Base-by-base conservation (phyloP, 2,888 invertebrate species). In the Chloroclystis v-ata region DNA sequence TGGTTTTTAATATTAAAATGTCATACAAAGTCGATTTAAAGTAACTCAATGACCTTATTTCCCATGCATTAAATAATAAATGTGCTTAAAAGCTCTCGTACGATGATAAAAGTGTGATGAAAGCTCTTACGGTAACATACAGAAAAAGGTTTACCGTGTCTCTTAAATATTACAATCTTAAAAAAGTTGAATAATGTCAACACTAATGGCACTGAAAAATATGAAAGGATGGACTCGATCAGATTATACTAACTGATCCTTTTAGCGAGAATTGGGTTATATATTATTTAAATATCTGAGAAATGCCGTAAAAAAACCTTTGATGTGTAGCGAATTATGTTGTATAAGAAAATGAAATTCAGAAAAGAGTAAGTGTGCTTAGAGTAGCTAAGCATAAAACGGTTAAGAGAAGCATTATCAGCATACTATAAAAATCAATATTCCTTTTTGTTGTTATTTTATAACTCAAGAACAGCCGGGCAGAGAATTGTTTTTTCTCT, bases 261-360 rank as follows among this genome's bases (percentile, higher is more conserved):
- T 73, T 72, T 69, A 69, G 63, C 62, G 60, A 43, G 70, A 72
- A 75, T 72, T 69, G 67, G 55, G 52, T 73, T 69, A 70, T 62
- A 56, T 65, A 57, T 60, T 60, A 54, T 61, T 60, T 63, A 63
- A 68, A 67, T 63, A 54, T 54, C 57, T 60, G 52, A 59, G 47
- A 48, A 25, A 56, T 50, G 37, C 26, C 33, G 30, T 42, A 44
- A 54, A 55, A 60, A 59, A 58, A 63, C 8, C 2, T 20, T 20
- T 20, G 20, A 20, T 20, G 20, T 20, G 20, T 2, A n/a, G n/a
- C n/a, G n/a, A n/a, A n/a, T n/a, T n/a, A n/a, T n/a, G n/a, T n/a
- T n/a, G n/a, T n/a, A n/a, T n/a, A n/a, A n/a, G n/a, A n/a, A n/a
- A n/a, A n/a, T n/a, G n/a, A n/a, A n/a, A n/a, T n/a, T n/a, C n/a